A percentile compares a stretch with the other conserved stretches of the same genome.
Evolutionary conservation across 2,797 vertebrate species (phyloP).

Genomic region (Pipistrellus pipistrellus): DNA sequence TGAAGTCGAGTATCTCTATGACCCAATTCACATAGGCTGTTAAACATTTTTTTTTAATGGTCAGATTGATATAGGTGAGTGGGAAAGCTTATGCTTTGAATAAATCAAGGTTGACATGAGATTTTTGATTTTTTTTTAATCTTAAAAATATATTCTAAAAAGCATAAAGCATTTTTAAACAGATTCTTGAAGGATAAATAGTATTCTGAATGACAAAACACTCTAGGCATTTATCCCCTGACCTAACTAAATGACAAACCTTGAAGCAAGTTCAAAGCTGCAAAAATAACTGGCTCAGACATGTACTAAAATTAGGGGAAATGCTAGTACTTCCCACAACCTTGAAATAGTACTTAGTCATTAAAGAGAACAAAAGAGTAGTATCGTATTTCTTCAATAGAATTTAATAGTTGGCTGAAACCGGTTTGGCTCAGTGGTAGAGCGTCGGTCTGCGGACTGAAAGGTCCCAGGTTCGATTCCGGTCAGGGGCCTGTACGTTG

Average conservation of each 20-base stretch:
- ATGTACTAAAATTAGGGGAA: slow-evolving; percentile 84
- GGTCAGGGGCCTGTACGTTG: too few relatives aligned
- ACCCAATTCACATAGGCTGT: slow-evolving; percentile 1
- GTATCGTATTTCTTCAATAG: slow-evolving; percentile 68
- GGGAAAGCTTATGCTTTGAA: slow-evolving; percentile 41
- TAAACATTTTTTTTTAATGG: slow-evolving; percentile 20
- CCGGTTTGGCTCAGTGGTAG: too few relatives aligned
- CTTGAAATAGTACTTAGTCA: slow-evolving; percentile 80
- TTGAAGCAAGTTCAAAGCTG: slow-evolving; percentile 89
- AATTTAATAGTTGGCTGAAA: slow-evolving; percentile 58
- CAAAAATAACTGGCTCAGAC: slow-evolving; percentile 86
- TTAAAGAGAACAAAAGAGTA: slow-evolving; percentile 78
- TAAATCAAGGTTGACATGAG: slow-evolving; percentile 28
- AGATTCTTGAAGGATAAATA: slow-evolving; percentile 88
- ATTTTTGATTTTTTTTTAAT: slow-evolving; percentile 83
- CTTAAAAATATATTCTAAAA: slow-evolving; percentile 76
- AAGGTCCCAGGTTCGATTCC: too few relatives aligned
- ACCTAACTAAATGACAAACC: slow-evolving; percentile 88
- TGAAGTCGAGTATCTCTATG: slow-evolving; percentile 10
- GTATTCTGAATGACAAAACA: slow-evolving; percentile 86
- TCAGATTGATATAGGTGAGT: slow-evolving; percentile 51
- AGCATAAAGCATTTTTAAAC: slow-evolving; percentile 88
- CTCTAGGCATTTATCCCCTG: slow-evolving; percentile 83
- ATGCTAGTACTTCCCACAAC: slow-evolving; percentile 71
- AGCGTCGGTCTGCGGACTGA: too few relatives aligned